These are phyloP conservation scores for Coracias cyanogaster DNA, from an alignment of 2,797 vertebrate genomes.

Conservation along the genomic window DNA sequence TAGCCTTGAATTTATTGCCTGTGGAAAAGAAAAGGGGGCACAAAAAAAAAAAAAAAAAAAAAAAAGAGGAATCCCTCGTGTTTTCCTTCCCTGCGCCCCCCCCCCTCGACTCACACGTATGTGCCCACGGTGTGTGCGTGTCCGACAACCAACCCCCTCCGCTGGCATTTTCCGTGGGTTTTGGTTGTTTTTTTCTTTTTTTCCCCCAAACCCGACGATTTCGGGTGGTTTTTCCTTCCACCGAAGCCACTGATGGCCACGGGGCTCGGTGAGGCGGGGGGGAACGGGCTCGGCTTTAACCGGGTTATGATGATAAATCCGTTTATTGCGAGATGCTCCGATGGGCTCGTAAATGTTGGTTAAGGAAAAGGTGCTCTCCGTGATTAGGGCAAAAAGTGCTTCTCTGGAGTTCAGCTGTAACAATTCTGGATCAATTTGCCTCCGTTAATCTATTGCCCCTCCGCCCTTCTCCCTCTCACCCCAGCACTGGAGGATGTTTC, in stretches of 20 bases:
- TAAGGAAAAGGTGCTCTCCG: neutral
- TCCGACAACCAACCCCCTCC: neutral
- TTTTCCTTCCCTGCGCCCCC: neutral
- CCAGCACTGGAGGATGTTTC: neutral
- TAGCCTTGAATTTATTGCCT: constrained; percentile 87
- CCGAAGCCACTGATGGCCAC: neutral
- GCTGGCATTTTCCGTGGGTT: neutral
- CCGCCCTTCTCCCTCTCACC: constrained; percentile 28
- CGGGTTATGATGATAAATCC: neutral
- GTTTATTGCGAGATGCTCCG: neutral
- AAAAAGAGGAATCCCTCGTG: neutral
- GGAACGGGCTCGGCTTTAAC: neutral
- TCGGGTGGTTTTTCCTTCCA: accelerated
- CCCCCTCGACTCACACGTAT: neutral
- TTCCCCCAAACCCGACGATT: neutral
- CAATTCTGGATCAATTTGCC: neutral
- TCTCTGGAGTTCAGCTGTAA: constrained; percentile 8
- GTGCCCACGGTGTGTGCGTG: neutral
- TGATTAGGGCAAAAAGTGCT: neutral
- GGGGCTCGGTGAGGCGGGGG: neutral
- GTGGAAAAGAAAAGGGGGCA: constrained; percentile 78
- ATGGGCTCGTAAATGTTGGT: neutral
- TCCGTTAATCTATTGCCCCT: constrained; percentile 21
- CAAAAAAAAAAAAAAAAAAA: neutral
- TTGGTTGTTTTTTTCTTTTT: neutral